Percentiles rank a stretch among this genome's conserved stretches.
These are phyloP conservation scores for Microcebus jonahi DNA, from an alignment of 2,113 vertebrate genomes.

Conservation along the genomic window DNA sequence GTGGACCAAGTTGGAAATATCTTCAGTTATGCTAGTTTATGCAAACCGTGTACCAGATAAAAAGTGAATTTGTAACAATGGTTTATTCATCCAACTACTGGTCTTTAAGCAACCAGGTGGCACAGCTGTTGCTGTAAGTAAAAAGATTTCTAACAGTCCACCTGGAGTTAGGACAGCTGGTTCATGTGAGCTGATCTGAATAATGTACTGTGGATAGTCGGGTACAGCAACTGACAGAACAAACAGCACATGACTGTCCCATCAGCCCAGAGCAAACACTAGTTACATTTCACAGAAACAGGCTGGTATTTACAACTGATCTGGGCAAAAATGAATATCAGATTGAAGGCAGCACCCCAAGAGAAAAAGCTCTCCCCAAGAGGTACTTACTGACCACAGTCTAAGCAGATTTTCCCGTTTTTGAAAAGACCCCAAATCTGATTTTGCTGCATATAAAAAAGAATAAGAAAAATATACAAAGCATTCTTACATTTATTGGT, in stretches of 20 bases:
- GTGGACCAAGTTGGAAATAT: conserved; percentile 3
- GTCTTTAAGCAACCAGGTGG: conserved; percentile 32
- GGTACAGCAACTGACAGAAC: conserved; percentile 67
- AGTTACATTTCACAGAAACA: conserved; percentile 83
- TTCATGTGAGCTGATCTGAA: conserved; percentile 67
- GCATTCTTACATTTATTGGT: not conserved
- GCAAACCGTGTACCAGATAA: conserved; percentile 40
- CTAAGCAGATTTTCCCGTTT: conserved; percentile 44
- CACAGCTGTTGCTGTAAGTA: conserved; percentile 62
- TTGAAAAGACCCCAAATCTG: conserved; percentile 13
- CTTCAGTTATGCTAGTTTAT: not conserved
- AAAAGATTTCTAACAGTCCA: conserved; percentile 61
- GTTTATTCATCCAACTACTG: not conserved
- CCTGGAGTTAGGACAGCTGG: conserved; percentile 75
- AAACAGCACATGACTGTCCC: conserved; percentile 79
- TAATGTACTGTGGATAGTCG: conserved; percentile 63
- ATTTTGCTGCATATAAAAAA: conserved; percentile 59
- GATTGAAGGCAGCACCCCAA: conserved; percentile 75
- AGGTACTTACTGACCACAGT: conserved; percentile 48
- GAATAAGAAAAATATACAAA: conserved; percentile 15
- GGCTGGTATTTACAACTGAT: conserved; percentile 88
- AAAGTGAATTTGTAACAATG: conserved; percentile 48
- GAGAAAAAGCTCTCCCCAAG: conserved; percentile 58
- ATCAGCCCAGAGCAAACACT: conserved; percentile 85
- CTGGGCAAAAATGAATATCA: conserved; percentile 86